phyloP scores from a whole-genome alignment of 2,797 vertebrate species.

The Pangasius krempfi region DNA sequence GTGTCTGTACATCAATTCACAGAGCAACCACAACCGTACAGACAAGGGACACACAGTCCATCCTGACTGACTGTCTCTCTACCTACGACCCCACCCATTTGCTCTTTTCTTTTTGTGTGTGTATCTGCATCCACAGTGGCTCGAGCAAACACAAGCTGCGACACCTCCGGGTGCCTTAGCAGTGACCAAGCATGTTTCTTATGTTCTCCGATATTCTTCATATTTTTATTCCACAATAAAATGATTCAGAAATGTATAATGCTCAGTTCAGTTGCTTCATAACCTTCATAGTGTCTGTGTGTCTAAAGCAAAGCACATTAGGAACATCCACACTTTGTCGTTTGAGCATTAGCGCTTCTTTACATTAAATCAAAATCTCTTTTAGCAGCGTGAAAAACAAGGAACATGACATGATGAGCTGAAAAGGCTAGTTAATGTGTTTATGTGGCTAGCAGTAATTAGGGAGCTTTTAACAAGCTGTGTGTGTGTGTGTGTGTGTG shows the following conservation, averaged over 20 bases:
- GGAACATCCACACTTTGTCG: neutral
- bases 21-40: neutral
- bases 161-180: neutral
- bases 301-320: neutral
- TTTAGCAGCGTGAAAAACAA: neutral
- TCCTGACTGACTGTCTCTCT: neutral
- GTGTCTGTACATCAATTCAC: neutral
- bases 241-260: neutral
- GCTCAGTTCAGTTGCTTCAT: neutral
- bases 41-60: neutral
- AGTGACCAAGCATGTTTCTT: neutral
- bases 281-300: neutral
- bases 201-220: neutral
- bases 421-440: neutral
- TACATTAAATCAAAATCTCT: neutral
- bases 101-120: neutral
- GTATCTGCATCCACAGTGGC: neutral
- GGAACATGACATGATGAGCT: neutral
- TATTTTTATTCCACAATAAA: neutral
- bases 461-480: neutral
- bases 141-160: neutral
- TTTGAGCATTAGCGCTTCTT: neutral
- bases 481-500: slow-evolving; percentile 5
- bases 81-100: too few species aligned
- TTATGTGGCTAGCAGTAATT: slow-evolving; percentile 5